These are phyloP conservation scores for Lissocephala sabroskyi DNA, from an alignment of 2,888 invertebrate species.

Conservation along the genomic window DNA sequence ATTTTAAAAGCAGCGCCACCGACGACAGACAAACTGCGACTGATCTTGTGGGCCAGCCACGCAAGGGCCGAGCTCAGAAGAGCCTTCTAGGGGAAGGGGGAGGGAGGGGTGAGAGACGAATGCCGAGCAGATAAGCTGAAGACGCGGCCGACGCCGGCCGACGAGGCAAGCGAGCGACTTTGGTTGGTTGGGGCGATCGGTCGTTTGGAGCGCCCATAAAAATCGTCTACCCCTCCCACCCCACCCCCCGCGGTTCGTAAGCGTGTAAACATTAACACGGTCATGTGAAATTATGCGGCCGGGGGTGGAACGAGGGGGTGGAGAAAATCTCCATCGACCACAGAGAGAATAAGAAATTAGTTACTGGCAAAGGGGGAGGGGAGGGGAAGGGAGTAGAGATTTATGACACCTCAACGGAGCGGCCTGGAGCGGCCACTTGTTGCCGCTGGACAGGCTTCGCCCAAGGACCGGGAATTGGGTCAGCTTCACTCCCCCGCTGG, in stretches of 20 bases:
- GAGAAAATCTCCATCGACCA: background rate
- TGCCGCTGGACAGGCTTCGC: slow-evolving; percentile 53
- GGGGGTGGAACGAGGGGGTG: slow-evolving; percentile 3
- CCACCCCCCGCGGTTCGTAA: slow-evolving; percentile 61
- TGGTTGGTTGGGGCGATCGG: slow-evolving; percentile 15
- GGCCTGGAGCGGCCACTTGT: slow-evolving; percentile 52
- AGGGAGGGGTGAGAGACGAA: background rate
- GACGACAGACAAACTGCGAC: slow-evolving; percentile 51
- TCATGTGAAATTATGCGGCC: slow-evolving; percentile 52
- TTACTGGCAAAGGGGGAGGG: slow-evolving; percentile 1
- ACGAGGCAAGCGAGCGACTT: slow-evolving; percentile 11
- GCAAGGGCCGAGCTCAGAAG: background rate
- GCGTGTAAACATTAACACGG: slow-evolving; percentile 65
- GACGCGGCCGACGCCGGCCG: slow-evolving; percentile 18
- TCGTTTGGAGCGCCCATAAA: slow-evolving; percentile 34
- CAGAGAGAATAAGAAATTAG: too few species aligned
- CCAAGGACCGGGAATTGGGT: too few species aligned
- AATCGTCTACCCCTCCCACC: too few species aligned
- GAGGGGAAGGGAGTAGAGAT: slow-evolving; percentile 38
- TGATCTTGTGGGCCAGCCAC: slow-evolving; percentile 32
- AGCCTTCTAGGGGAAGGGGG: background rate
- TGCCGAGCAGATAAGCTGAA: slow-evolving; percentile 3
- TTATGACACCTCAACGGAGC: too few species aligned
- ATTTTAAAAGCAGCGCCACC: slow-evolving; percentile 34
- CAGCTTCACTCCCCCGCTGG: too few species aligned